A percentile compares a stretch with the other conserved stretches of the same genome.
Evolutionary conservation across 92 coral and sea anemone species (phyloP).

Genomic region (Galaxea fascicularis): DNA sequence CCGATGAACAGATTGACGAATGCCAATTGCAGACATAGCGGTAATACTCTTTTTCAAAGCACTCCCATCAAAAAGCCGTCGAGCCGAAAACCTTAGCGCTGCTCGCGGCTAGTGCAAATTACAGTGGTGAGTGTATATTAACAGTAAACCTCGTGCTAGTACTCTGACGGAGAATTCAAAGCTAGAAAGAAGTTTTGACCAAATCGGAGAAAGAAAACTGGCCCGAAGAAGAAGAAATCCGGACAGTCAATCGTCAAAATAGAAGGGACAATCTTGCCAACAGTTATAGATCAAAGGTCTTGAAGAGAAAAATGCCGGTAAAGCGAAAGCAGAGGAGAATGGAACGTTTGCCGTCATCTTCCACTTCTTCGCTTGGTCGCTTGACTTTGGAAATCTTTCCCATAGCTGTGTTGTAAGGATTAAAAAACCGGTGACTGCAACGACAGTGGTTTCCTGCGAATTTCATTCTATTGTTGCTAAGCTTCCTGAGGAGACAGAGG

Average conservation of each 20-base stretch:
- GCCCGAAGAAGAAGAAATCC: neutral
- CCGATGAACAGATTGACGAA: neutral
- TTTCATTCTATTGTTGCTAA: no score
- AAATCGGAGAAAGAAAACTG: neutral
- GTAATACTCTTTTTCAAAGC: neutral
- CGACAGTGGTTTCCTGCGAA: no score
- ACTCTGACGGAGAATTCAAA: neutral
- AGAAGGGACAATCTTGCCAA: no score
- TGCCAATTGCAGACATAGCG: constrained; percentile 8
- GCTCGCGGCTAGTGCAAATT: constrained; percentile 4
- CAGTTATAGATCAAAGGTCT: neutral
- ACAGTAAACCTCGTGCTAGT: constrained; percentile 5
- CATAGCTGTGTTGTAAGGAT: no score
- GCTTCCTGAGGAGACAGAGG: no score
- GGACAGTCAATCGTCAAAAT: neutral
- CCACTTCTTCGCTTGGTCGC: neutral
- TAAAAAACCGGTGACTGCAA: no score
- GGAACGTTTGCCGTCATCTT: neutral
- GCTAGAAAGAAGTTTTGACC: neutral
- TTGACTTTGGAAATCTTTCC: neutral
- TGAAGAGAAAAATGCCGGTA: neutral
- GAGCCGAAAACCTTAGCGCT: neutral
- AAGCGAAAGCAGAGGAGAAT: neutral
- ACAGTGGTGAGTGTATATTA: neutral
- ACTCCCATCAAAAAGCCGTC: neutral